phyloP scores from a whole-genome alignment of 2,797 vertebrate species.

The Lepus townsendii region DNA sequence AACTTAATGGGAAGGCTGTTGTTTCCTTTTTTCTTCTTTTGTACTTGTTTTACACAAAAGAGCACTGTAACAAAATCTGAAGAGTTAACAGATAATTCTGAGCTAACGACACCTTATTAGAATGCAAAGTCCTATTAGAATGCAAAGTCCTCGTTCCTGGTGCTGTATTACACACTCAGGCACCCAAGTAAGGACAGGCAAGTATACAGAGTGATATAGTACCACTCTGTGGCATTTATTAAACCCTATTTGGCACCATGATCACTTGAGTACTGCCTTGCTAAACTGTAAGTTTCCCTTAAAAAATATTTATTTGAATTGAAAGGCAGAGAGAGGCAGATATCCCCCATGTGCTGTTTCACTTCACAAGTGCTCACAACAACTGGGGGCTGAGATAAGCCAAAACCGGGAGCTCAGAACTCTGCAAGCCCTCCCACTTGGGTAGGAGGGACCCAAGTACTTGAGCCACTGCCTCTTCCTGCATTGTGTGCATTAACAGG shows the following conservation, averaged over 20 bases:
- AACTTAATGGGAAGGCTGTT: constrained; percentile 18
- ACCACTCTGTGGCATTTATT: not conserved
- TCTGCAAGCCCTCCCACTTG: no score
- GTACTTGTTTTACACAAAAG: constrained; percentile 19
- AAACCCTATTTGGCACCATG: not conserved
- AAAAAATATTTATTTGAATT: no score
- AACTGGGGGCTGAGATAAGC: no score
- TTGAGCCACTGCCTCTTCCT: no score
- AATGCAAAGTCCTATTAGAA: not conserved
- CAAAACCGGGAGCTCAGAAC: no score
- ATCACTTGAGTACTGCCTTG: not conserved
- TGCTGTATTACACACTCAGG: not conserved
- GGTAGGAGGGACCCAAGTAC: no score
- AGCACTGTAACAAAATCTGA: not conserved
- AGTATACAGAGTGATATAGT: not conserved
- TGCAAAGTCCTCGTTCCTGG: not conserved
- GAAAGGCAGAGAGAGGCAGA: no score
- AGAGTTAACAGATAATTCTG: not conserved
- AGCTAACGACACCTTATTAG: not conserved
- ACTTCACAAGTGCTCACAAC: no score
- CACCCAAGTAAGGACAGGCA: not conserved
- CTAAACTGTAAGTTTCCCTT: not conserved
- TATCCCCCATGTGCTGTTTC: no score
- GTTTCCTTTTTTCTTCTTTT: not conserved
- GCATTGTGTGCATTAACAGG: no score